Evolutionary conservation across 2,888 invertebrate species (phyloP), one percentile per base, ranked within the genome.

Genomic region (Cephus rjabovi): DNA sequence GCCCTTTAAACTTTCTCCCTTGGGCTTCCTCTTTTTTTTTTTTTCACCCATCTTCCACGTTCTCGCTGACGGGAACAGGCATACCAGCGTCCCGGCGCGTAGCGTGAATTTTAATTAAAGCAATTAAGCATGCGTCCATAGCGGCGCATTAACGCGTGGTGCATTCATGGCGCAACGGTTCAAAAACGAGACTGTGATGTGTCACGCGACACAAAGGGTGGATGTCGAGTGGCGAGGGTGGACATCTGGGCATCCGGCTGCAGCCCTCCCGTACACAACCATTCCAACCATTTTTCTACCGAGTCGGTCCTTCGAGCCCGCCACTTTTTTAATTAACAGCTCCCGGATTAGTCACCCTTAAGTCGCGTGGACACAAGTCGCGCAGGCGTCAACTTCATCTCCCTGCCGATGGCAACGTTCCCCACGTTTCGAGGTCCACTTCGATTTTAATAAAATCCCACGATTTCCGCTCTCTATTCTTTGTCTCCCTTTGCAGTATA

Each of bases 21-120:
- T 56, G 15, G 23, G 56, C 23, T 56, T 56, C 23, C 9, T 56
- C 30, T 56, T 56, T 56, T 56, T 56, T 56, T 56, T 56, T 30
- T 40, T 56, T 40, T 15, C 23, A 23, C 56, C 23, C 56, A 9
- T 56, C 56, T 56, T 56, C 56, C 23, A 56, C 56, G 56, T 56
- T 23, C 56, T 56, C 23, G 23, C 23, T 56, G 56, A 56, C 56
- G 56, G 56, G 23, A 56, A 56, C 56, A 23, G 56, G 56, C 56
- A 56, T 71, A 31, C 31, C 71, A n/a, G 33, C 71, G 71, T 15
- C 71, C 33, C 12, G 71, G 12, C 71, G 71, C 86, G 87, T 85
- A 84, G 84, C 84, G 87, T 89, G 89, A 89, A 89, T 90, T 89
- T 89, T 89, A 89, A 90, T 90, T 89, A 89, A 90, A 89, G 89